These are phyloP conservation scores for Neoitamus cyanurus DNA, from an alignment of 2,888 invertebrate species.

Conservation along the genomic window DNA sequence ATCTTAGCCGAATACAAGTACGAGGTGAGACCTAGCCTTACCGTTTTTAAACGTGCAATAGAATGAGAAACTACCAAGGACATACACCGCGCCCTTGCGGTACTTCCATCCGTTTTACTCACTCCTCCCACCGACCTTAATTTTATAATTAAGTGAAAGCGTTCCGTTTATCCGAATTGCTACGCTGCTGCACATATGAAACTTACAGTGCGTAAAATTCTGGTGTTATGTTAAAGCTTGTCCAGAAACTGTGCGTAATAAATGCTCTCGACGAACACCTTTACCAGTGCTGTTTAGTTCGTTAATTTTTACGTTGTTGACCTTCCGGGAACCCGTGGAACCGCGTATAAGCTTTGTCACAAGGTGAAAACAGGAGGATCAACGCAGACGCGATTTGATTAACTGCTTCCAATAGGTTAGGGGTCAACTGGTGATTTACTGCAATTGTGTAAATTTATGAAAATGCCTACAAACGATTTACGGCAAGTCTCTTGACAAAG, in stretches of 20 bases:
- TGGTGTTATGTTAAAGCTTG: not conserved
- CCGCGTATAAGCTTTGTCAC: not conserved
- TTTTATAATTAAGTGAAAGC: not conserved
- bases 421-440: conserved; percentile 20
- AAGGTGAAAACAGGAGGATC: conserved; percentile 38
- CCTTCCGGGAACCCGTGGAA: not conserved
- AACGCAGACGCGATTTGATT: conserved; percentile 20
- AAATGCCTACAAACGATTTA: conserved; percentile 6
- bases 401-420: conserved; percentile 29
- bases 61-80: not conserved
- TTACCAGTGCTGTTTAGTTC: not conserved
- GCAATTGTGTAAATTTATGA: conserved; percentile 32
- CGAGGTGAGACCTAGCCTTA: not conserved
- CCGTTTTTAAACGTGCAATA: not conserved
- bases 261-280: not conserved
- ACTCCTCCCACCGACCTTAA: not conserved
- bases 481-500: not conserved
- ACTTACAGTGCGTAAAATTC: not conserved
- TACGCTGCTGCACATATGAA: not conserved
- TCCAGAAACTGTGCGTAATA: not conserved
- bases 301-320: not conserved
- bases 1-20: not conserved
- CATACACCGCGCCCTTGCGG: not conserved
- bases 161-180: not conserved
- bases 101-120: not conserved